Conservation (phyloP, 2,797 vertebrate genomes). For the Gila robusta region DNA sequence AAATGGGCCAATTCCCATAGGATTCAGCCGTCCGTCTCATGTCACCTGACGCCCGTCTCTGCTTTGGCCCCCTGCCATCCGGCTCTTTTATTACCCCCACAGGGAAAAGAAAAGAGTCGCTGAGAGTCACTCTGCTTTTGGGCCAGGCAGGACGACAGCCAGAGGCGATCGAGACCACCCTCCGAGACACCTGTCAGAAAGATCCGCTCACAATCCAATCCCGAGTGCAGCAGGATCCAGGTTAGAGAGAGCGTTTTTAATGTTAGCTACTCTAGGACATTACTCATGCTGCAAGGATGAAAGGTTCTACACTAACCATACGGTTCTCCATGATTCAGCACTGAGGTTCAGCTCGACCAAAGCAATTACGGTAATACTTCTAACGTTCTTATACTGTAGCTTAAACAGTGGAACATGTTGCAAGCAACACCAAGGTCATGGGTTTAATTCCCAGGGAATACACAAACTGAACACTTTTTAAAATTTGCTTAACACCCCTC, state of each 20-base stretch:
- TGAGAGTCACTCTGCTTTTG: slow-evolving; percentile 6
- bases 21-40: slow-evolving; percentile 50
- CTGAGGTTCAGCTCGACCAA: not conserved
- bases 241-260: slow-evolving; percentile 3
- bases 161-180: slow-evolving; percentile 17
- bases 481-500: not conserved
- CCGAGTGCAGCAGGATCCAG: slow-evolving; percentile 10
- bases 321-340: not conserved
- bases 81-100: slow-evolving; percentile 52
- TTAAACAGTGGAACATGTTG: slow-evolving; percentile 1
- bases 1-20: slow-evolving; percentile 49
- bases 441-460: not conserved
- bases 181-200: slow-evolving; percentile 32
- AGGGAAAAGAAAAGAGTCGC: slow-evolving; percentile 43
- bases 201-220: slow-evolving; percentile 29
- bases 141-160: slow-evolving; percentile 24
- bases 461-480: not conserved
- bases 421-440: not conserved
- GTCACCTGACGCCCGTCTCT: slow-evolving; percentile 46
- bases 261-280: slow-evolving; percentile 7
- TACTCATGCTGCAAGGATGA: not conserved
- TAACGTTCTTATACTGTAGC: not conserved
- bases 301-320: not conserved
- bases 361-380: not conserved
- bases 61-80: slow-evolving; percentile 45